Evolutionary conservation across 2,797 vertebrate genomes (phyloP).

Genomic region (Okamejei kenojei): DNA sequence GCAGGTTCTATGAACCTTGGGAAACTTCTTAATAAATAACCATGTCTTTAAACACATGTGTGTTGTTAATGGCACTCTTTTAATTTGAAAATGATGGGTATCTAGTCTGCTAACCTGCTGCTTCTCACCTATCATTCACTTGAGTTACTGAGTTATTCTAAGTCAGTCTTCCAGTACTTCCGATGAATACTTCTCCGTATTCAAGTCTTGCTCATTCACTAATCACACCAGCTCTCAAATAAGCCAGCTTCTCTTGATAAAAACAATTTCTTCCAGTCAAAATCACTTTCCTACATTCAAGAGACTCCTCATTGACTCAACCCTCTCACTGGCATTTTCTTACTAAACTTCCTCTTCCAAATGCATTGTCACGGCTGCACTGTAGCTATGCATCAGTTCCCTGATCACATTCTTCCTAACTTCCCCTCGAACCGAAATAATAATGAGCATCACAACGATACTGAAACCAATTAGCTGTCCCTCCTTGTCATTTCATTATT

Average conservation of each 20-base stretch:
- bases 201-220: neutral
- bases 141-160: no score
- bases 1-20: no score
- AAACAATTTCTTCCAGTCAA: neutral
- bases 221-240: neutral
- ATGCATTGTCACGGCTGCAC: neutral
- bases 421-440: neutral
- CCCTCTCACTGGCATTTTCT: neutral
- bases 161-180: no score
- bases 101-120: no score
- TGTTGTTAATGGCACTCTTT: no score
- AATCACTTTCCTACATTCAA: neutral
- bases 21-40: no score
- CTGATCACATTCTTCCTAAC: neutral
- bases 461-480: neutral
- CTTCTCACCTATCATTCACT: no score
- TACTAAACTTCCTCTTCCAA: neutral
- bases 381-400: neutral
- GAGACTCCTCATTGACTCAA: neutral
- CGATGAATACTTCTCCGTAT: neutral
- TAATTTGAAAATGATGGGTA: no score
- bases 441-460: neutral
- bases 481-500: neutral
- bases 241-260: neutral
- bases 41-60: no score